phyloP scores from a whole-genome alignment of 1,140 invertebrate genomes.

The Alviniconcha marisindica region DNA sequence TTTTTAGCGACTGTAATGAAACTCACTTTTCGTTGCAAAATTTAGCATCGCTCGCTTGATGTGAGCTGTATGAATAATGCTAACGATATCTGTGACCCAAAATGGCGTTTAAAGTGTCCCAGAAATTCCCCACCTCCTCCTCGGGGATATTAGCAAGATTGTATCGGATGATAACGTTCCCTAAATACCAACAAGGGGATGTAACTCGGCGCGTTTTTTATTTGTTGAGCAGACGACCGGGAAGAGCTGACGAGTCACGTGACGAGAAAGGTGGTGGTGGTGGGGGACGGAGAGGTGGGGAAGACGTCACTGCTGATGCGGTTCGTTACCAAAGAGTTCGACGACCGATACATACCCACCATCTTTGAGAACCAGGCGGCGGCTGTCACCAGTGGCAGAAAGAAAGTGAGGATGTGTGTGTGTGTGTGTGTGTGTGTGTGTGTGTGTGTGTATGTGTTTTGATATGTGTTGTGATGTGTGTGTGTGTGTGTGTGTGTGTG shows the following conservation, averaged over 20 bases:
- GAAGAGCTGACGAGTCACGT: constrained; percentile 13
- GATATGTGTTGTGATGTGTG: too few species aligned
- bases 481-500: too few species aligned
- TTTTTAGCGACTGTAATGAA: too few species aligned
- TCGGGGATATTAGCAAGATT: neutral
- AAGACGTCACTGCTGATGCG: constrained; percentile 54
- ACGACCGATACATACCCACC: constrained; percentile 45
- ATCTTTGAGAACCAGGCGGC: constrained; percentile 48
- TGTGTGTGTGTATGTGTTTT: neutral
- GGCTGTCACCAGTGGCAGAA: constrained; percentile 18
- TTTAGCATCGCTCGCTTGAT: too few species aligned
- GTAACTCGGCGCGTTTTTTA: neutral
- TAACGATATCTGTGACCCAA: neutral
- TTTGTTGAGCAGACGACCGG: constrained; percentile 4
- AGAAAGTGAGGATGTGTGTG: constrained; percentile 11
- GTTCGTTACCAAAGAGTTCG: constrained; percentile 50
- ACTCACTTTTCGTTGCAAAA: too few species aligned
- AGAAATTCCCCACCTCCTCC: neutral
- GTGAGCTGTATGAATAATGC: too few species aligned
- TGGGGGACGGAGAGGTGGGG: constrained; percentile 94
- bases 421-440: neutral
- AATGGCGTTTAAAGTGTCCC: too few species aligned
- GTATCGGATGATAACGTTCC: neutral
- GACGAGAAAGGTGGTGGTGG: constrained; percentile 79
- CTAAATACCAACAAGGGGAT: neutral